Percentiles rank a stretch among this genome's conserved stretches.
Evolutionary conservation across 2,888 invertebrate species (phyloP).

Genomic region (Flexamia atlantica): DNA sequence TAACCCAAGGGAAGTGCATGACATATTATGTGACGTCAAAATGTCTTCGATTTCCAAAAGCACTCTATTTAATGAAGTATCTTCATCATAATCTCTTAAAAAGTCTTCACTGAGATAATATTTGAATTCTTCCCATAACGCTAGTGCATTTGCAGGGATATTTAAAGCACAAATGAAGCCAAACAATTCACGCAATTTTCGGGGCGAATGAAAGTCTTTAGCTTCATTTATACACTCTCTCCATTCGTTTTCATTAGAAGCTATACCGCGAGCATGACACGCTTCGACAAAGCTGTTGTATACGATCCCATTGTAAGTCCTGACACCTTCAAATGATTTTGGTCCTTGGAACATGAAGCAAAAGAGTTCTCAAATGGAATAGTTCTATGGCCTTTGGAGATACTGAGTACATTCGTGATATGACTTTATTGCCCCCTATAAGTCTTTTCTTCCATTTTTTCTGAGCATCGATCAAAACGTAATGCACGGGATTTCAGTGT

Average conservation of each 20-base stretch:
- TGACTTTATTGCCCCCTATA: conserved; percentile 12
- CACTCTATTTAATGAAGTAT: conserved; percentile 9
- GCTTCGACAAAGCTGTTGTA: conserved; percentile 33
- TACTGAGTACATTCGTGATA: conserved; percentile 15
- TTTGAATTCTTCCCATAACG: conserved; percentile 38
- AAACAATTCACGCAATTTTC: too few relatives aligned
- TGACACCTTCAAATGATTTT: conserved; percentile 20
- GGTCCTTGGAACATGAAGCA: not conserved
- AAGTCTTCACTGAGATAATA: conserved; percentile 45
- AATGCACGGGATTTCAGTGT: not conserved
- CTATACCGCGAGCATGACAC: conserved; percentile 6
- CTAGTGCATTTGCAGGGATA: conserved; percentile 6
- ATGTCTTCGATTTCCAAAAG: conserved; percentile 30
- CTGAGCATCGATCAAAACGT: not conserved
- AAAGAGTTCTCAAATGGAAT: not conserved
- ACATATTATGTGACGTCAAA: conserved; percentile 6
- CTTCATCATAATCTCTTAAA: not conserved
- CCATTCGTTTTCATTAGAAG: conserved; percentile 39
- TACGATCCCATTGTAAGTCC: conserved; percentile 23
- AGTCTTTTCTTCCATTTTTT: conserved; percentile 12
- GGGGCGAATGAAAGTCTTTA: too few relatives aligned
- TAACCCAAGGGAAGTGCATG: conserved; percentile 4
- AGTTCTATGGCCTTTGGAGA: conserved; percentile 11
- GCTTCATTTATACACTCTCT: not conserved
- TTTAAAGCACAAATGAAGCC: too few relatives aligned